Percentiles rank a stretch among this genome's conserved stretches.
phyloP scores from a whole-genome alignment of 64 coral and sea anemone genomes.

The Stichodactyla mertensii region DNA sequence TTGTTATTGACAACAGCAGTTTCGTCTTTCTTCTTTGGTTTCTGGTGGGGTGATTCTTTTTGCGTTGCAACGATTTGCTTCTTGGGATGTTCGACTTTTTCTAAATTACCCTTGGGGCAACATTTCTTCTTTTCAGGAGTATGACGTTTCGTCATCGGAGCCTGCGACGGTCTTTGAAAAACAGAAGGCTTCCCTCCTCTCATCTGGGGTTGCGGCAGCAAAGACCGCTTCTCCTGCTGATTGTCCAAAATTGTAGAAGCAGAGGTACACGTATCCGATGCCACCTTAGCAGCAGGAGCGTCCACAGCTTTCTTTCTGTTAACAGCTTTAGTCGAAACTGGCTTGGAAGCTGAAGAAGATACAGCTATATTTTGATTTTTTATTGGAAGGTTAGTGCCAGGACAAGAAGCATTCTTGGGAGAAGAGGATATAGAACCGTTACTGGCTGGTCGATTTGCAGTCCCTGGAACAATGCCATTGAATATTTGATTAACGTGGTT shows the following conservation, averaged over 20 bases:
- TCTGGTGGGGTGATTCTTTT: background rate
- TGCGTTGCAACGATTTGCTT: background rate
- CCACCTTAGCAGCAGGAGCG: background rate
- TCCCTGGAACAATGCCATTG: background rate
- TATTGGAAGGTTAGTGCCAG: background rate
- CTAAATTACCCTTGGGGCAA: background rate
- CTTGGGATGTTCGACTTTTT: background rate
- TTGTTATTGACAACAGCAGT: background rate
- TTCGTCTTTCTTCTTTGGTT: background rate
- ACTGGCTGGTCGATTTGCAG: background rate
- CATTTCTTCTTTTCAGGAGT: background rate
- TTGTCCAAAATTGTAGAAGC: background rate
- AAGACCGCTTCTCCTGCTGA: background rate
- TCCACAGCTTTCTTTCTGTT: background rate
- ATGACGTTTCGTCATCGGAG: background rate
- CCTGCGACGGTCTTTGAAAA: background rate
- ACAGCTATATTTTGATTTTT: background rate
- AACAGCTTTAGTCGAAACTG: background rate
- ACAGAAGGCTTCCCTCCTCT: background rate
- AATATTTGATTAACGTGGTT: background rate
- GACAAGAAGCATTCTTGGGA: background rate
- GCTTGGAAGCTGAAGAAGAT: background rate
- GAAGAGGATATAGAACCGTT: background rate
- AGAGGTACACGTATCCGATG: no score
- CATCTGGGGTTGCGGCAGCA: background rate